These are phyloP conservation scores for Schizaphis graminum DNA, from an alignment of 2,888 invertebrate genomes.

Conservation along the genomic window DNA sequence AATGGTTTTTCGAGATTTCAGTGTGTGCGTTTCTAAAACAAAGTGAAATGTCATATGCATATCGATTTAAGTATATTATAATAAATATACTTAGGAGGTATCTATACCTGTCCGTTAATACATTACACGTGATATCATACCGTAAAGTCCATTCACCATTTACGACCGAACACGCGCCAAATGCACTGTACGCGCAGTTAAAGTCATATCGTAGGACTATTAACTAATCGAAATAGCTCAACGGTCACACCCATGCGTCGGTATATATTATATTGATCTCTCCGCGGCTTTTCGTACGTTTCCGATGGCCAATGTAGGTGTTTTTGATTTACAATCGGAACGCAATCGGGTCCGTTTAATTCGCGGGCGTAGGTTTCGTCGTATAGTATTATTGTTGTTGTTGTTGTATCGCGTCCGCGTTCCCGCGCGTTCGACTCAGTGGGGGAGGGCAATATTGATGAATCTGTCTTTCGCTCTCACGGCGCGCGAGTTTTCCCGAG, in stretches of 20 bases:
- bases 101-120: background rate
- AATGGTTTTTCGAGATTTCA: conserved; percentile 40
- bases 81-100: background rate
- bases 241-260: conserved; percentile 39
- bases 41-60: conserved; percentile 28
- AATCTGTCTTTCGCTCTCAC: background rate
- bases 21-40: conserved; percentile 9
- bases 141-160: background rate
- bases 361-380: conserved; percentile 36
- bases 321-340: conserved; percentile 46
- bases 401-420: background rate
- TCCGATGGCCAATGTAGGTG: conserved; percentile 22
- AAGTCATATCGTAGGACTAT: background rate
- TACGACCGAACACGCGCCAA: background rate
- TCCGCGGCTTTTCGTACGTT: background rate
- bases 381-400: too few relatives aligned
- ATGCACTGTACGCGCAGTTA: background rate
- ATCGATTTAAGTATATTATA: background rate
- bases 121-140: background rate
- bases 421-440: background rate
- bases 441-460: background rate
- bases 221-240: conserved; percentile 24
- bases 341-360: background rate
- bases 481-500: background rate
- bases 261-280: conserved; percentile 34